Base-by-base conservation (phyloP, 2,113 vertebrate species). In the Trematocara unimaculatum region DNA sequence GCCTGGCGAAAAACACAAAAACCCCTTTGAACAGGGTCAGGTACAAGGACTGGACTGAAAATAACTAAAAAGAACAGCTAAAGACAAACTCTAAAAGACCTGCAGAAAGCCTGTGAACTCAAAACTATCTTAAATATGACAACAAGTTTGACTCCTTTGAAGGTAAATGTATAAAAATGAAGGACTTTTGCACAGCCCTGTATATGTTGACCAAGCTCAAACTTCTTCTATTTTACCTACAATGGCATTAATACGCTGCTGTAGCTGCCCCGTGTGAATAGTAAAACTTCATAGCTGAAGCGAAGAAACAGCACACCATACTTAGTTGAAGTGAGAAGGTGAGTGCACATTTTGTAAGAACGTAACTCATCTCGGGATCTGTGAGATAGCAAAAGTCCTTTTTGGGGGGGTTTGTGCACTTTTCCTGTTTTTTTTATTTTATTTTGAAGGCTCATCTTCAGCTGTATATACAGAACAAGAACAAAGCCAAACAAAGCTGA, bases 381-480 rank as follows among this genome's bases (percentile, higher is more conserved):
- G 20, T 72, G 38, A 72, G 40, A 72, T 4, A 45, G 2, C 38
- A 72, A 72, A 45, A 26, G 38, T 8, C 38, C 20, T 42, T 72
- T 72, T 62, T 35, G 31, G 17, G 60, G 10, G 0, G 2, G 0
- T 23, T 31, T 40, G 33, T 20, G 33, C 62, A 67, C 33, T 67
- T 67, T 67, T 67, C 18, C 62, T 67, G 33, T 2, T 8, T 67
- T 6, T 5, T 3, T 1, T 0, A 0, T 20, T 23, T 72, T 1
- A 9, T 40, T 70, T 40, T 14, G 20, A 72, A 45, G 5, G 3
- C 40, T 23, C n/a, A 20, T 70, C 38, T 26, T 23, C 38, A 42
- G n/a, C n/a, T 23, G 8, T 15, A 45, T 45, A 7, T 72, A 45
- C 40, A 26, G 40, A 45, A 72, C 3, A 72, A 72, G 40, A 72